Evolutionary conservation across 2,888 invertebrate genomes (phyloP).

Genomic region (Alcis repandata): DNA sequence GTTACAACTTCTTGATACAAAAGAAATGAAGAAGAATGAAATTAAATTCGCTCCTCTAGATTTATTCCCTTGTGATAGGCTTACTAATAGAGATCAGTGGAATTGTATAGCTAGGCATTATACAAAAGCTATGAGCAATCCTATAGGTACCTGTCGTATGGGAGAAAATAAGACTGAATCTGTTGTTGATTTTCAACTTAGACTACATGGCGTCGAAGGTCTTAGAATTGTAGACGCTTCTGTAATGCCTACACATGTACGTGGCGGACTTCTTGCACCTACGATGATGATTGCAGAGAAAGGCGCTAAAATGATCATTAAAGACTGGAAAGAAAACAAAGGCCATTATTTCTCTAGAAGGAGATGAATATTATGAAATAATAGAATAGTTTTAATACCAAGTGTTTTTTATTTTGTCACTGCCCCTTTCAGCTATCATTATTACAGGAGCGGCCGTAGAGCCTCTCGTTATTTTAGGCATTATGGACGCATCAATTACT

Average conservation of each 20-base stretch:
- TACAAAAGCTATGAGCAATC: slow-evolving; percentile 79
- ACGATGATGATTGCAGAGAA: slow-evolving; percentile 84
- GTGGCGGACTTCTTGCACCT: slow-evolving; percentile 75
- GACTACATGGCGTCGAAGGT: slow-evolving; percentile 79
- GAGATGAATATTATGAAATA: slow-evolving; percentile 60
- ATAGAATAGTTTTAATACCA: slow-evolving; percentile 72
- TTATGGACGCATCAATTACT: slow-evolving; percentile 78
- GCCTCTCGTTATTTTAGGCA: slow-evolving; percentile 79
- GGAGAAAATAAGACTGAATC: slow-evolving; percentile 75
- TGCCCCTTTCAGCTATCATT: slow-evolving; percentile 84
- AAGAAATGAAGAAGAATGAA: slow-evolving; percentile 78
- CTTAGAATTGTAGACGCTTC: slow-evolving; percentile 80
- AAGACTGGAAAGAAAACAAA: slow-evolving; percentile 80
- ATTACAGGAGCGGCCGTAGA: slow-evolving; percentile 80
- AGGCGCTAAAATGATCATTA: slow-evolving; percentile 74
- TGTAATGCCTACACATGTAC: slow-evolving; percentile 79
- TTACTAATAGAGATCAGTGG: slow-evolving; percentile 80
- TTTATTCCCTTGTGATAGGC: slow-evolving; percentile 78
- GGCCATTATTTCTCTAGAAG: slow-evolving; percentile 67
- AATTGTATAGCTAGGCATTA: slow-evolving; percentile 82
- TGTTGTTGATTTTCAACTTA: slow-evolving; percentile 76
- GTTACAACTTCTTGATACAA: slow-evolving; percentile 77
- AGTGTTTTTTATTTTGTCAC: slow-evolving; percentile 79
- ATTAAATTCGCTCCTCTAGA: slow-evolving; percentile 79
- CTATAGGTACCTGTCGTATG: slow-evolving; percentile 82